Percentiles rank a stretch among this genome's conserved stretches.
Evolutionary conservation across 2,113 vertebrate species (phyloP).

Genomic region (Oreochromis spilurus): DNA sequence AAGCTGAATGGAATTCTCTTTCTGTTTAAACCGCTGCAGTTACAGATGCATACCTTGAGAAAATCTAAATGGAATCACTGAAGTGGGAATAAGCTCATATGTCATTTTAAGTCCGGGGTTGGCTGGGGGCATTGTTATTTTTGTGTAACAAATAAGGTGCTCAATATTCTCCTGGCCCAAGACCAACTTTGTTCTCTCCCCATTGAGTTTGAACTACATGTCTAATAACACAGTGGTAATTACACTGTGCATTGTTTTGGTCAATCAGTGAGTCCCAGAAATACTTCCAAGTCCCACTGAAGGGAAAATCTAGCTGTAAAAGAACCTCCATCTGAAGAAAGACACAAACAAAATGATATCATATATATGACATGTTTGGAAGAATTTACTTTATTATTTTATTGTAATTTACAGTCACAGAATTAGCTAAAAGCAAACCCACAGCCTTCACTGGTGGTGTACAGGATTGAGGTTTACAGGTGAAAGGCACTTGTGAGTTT

Average conservation of each 20-base stretch:
- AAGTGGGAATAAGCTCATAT: background rate
- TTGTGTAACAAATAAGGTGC: constrained; percentile 27
- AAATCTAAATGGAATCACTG: background rate
- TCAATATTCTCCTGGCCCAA: constrained; percentile 36
- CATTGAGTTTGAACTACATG: constrained; percentile 26
- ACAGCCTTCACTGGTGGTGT: background rate
- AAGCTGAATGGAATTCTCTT: background rate
- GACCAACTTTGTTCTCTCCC: constrained; percentile 29
- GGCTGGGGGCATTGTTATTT: background rate
- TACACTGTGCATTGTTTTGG: constrained; percentile 38
- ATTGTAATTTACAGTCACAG: background rate
- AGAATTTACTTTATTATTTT: background rate
- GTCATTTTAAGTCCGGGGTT: background rate
- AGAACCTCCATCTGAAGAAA: background rate
- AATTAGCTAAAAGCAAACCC: background rate
- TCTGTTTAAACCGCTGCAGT: background rate
- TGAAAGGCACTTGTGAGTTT: background rate
- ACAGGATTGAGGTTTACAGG: background rate
- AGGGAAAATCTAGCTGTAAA: background rate
- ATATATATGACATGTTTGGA: background rate
- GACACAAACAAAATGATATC: background rate
- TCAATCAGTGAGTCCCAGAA: constrained; percentile 15
- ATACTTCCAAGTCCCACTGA: constrained; percentile 11
- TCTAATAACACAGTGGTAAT: constrained; percentile 40
- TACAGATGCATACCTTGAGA: background rate